phyloP scores from a whole-genome alignment of 2,113 vertebrate genomes.

The Platysternon megacephalum region DNA sequence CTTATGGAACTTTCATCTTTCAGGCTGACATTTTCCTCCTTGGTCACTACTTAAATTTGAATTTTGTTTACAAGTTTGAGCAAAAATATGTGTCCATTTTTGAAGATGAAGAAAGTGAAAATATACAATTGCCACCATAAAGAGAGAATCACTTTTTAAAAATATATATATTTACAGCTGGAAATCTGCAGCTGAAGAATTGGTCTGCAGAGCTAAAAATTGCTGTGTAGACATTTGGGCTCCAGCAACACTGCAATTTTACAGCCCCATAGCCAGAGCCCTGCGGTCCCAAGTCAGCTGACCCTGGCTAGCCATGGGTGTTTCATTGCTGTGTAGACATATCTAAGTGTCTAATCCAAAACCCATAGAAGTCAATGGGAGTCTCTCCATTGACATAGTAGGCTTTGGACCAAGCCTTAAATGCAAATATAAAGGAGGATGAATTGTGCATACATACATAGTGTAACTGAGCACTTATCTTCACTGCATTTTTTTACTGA shows the following conservation, averaged over 20 bases:
- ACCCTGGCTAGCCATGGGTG: no score
- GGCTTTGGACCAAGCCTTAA: not conserved
- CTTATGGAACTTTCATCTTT: not conserved
- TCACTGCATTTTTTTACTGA: not conserved
- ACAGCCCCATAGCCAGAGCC: no score
- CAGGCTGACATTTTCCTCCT: not conserved
- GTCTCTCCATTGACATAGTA: not conserved
- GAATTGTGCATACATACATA: rapidly evolving
- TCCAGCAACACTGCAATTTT: no score
- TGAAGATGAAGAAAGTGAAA: not conserved
- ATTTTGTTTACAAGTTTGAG: not conserved
- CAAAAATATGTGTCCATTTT: not conserved
- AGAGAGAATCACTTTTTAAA: not conserved
- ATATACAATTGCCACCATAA: not conserved
- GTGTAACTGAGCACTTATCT: not conserved
- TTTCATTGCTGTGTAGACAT: no score
- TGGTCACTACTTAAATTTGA: not conserved
- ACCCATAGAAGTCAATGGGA: not conserved
- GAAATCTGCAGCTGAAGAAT: not conserved
- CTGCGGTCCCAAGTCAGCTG: no score
- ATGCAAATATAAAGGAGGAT: not conserved
- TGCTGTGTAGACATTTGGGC: no score
- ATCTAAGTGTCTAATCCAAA: not conserved
- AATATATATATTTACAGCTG: not conserved
- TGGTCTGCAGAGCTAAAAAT: not conserved